phyloP scores from a whole-genome alignment of 2,113 vertebrate genomes.

The Chloropsis hardwickii region DNA sequence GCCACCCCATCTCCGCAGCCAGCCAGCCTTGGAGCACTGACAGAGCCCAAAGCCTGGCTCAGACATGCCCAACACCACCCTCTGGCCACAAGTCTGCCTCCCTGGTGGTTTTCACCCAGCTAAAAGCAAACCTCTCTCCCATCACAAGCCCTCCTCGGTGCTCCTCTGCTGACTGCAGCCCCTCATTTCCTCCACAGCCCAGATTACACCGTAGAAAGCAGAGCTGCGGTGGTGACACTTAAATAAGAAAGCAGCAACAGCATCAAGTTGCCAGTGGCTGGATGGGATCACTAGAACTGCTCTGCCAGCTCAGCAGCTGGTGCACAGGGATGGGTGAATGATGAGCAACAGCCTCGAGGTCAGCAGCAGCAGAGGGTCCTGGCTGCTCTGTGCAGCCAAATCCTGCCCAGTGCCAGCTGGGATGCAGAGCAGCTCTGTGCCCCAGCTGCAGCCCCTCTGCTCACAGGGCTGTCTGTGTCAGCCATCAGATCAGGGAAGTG shows the following conservation, averaged over 20 bases:
- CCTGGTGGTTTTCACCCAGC: neutral
- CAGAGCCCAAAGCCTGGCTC: neutral
- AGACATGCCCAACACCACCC: neutral
- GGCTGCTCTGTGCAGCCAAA: neutral
- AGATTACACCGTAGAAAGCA: neutral
- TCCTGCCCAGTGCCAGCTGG: accelerated
- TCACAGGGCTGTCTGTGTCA: neutral
- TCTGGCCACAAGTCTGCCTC: neutral
- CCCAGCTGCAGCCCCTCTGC: neutral
- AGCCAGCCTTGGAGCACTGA: neutral
- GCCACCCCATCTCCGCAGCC: neutral
- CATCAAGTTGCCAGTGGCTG: neutral
- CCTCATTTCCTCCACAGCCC: neutral
- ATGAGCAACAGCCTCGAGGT: accelerated
- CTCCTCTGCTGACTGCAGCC: neutral
- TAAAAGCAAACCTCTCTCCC: neutral
- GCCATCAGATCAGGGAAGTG: neutral
- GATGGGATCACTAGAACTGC: neutral
- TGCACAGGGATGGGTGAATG: neutral
- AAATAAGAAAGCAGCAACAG: neutral
- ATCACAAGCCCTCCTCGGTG: neutral
- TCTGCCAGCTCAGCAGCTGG: neutral
- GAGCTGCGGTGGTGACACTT: neutral
- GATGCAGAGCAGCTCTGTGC: neutral
- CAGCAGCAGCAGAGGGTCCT: neutral